Base-by-base conservation (phyloP, 64 coral and sea anemone genomes). In the Pocillopora verrucosa region DNA sequence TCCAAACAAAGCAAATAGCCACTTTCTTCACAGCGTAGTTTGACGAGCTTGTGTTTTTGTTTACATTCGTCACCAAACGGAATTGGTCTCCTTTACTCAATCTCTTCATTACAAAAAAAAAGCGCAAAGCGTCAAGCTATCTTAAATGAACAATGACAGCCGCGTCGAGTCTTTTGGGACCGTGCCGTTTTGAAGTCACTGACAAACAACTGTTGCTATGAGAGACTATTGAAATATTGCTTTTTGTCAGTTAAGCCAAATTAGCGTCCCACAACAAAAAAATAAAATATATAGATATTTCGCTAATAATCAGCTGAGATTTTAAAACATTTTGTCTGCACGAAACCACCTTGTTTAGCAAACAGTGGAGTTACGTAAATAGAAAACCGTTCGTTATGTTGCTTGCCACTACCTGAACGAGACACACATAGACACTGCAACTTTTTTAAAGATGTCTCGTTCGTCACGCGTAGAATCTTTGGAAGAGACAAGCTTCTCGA, bases 181-280 rank as follows among this genome's bases (percentile, higher is more conserved):
- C 73, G 14, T 37, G 13, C 11, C 34, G 15, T 36, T 36, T 36
- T 75, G 1, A 36, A 75, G 26, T n/a, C 35, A 34, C 10, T 36
- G 3, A 34, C 73, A 34, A 75, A 75, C 73, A 75, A 36, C 36
- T 37, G 73, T 75, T 75, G 73, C 73, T 36, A 75, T 7, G 73
- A 75, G 73, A 36, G 34, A 75, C 73, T 36, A 75, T 75, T 75
- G 73, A 75, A 75, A 75, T 4, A 11, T 75, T 75, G 73, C 13
- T 70, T 75, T 75, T 26, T 41, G 36, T 75, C 15, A 75, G 73
- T 75, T 75, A 75, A 75, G 73, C 73, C 73, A 75, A 75, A 75
- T 75, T 36, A 36, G 73, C 73, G 73, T 75, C 73, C 0, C 34
- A 0, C 25, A 74, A 74, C 72, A 74, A 74, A 74, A 67, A 67